Conservation (phyloP, 2,113 vertebrate genomes). For the Corythornis vintsioides region DNA sequence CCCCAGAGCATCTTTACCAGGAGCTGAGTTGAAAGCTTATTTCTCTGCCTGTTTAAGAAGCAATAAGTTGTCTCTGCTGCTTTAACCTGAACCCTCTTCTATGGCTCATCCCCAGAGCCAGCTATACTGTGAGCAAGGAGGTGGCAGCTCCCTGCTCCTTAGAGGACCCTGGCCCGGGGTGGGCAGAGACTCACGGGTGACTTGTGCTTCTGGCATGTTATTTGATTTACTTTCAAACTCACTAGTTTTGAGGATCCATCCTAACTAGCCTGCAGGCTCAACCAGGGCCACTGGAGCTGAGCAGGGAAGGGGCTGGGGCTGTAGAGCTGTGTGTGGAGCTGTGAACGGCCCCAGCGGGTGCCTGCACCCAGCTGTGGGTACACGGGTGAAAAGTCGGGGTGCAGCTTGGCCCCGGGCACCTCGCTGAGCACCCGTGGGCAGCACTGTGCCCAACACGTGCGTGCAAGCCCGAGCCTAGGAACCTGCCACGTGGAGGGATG, state of each 20-base stretch:
- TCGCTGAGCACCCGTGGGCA: not conserved
- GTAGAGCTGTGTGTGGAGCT: accelerated
- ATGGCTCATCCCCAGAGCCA: accelerated
- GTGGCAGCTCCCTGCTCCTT: not conserved
- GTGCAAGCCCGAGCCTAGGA: not conserved
- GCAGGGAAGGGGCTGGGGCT: not conserved
- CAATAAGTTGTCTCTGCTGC: not conserved
- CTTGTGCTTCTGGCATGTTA: not conserved
- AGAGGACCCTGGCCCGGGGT: not conserved
- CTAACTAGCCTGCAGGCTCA: not conserved
- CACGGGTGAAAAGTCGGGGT: not conserved
- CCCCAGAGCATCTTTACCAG: accelerated
- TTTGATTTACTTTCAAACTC: not conserved
- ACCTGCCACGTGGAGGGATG: constrained; percentile 17
- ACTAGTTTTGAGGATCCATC: not conserved
- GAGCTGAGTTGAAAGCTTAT: not conserved
- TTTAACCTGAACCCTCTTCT: not conserved
- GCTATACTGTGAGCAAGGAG: not conserved
- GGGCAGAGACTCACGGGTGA: accelerated
- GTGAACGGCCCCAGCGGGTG: accelerated
- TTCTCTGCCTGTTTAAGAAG: not conserved
- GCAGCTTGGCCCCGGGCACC: not conserved
- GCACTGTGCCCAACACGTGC: not conserved
- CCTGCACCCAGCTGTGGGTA: not conserved
- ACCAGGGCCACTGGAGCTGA: not conserved